These are phyloP conservation scores for Paramisgurnus dabryanus DNA, from an alignment of 2,113 vertebrate genomes.

Conservation along the genomic window DNA sequence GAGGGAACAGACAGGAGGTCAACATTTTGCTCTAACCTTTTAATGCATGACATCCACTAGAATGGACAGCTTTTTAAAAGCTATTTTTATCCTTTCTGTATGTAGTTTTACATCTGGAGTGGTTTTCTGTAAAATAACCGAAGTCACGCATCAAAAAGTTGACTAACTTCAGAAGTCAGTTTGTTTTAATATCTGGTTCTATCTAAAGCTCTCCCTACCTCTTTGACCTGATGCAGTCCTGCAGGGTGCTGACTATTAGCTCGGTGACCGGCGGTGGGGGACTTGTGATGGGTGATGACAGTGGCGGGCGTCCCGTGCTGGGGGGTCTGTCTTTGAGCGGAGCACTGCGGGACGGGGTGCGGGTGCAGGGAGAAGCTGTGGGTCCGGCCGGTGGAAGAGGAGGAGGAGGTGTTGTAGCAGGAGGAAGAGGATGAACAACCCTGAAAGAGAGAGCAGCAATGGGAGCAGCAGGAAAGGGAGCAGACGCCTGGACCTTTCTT, in stretches of 20 bases:
- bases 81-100: no score
- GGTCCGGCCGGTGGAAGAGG: conserved; percentile 68
- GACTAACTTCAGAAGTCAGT: neutral
- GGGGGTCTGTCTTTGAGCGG: conserved; percentile 75
- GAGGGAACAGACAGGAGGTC: neutral
- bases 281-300: conserved; percentile 88
- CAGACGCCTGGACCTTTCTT: conserved; percentile 40
- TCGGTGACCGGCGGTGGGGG: conserved; percentile 80
- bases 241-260: conserved; percentile 77
- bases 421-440: conserved; percentile 66
- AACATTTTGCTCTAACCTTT: neutral
- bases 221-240: conserved; percentile 85
- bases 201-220: conserved; percentile 73
- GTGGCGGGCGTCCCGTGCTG: conserved; percentile 72
- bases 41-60: neutral
- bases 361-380: conserved; percentile 85
- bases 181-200: neutral
- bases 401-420: conserved; percentile 63
- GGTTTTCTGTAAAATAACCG: no score
- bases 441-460: conserved; percentile 74
- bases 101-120: no score
- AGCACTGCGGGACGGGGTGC: conserved; percentile 69
- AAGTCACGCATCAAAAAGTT: neutral
- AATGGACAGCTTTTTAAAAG: neutral
- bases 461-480: conserved; percentile 61